Base-by-base conservation (phyloP, 2,888 invertebrate species). In the Aphidius colemani region DNA sequence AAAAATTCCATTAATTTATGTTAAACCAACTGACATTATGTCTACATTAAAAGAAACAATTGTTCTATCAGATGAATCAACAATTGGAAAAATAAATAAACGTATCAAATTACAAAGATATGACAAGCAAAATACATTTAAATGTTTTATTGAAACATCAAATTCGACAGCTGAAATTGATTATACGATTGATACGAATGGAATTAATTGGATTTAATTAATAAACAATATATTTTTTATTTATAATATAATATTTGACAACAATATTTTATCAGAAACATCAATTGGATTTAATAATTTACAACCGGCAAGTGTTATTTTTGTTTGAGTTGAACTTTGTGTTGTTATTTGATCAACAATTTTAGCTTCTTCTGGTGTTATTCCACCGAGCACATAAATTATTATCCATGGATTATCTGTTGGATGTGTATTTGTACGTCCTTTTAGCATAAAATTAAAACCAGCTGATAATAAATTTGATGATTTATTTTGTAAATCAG, bases 311-410 rank as follows among this genome's bases (percentile, higher is more conserved):
- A 82, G 62, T 4, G 74, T 79, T 71, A 81, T 68, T 30, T 30
- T 30, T 30, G 5, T 5, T 59, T 71, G 72, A 6, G 69, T 71
- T 53, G 59, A 66, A 59, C 69, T 69, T 57, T 69, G 70, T 6
- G 59, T 56, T 0, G 68, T 65, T n/a, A 72, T 67, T 45, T 78
- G 74, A 50, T 86, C 84, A 1, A 87, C 69, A 10, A 84, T 83
- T 73, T 84, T 85, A 66, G 85, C 86, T 78, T 91, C 90, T 65
- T 88, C 87, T 0, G 86, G 85, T 0, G 89, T 88, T 4, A 90
- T 82, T 7, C 90, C 90, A 7, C 91, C 90, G 9, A 90, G 78
- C 7, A 90, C 84, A 73, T 87, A 90, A 10, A 91, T 78, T 18
- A 91, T 85, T 63, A 90, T 83, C 40, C 86, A 84, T 0, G 87